Evolutionary conservation across 2,113 vertebrate genomes (phyloP), one percentile per base, ranked within the genome.

Genomic region (Chaenocephalus aceratus): DNA sequence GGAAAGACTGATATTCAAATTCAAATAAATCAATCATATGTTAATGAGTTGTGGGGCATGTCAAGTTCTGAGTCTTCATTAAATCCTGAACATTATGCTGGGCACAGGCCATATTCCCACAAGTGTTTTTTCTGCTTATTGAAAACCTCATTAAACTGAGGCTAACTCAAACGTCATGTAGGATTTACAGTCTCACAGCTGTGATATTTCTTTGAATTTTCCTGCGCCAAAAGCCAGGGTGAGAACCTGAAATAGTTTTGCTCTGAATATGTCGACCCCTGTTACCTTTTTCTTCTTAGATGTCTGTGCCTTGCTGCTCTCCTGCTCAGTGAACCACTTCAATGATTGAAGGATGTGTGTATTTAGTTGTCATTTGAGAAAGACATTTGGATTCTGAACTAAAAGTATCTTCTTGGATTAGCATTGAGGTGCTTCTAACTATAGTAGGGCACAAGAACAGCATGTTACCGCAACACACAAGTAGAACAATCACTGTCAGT

Each of bases 341-440:
- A 82, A 89, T 82, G 90, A 93, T 82, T 87, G 86, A 91, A 86
- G 62, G 69, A 64, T 18, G 57, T 0, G 1, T 67, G 56, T 66
- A 83, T 88, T 77, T 70, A 72, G 72, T 85, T 90, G 90, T 89
- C 88, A 92, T 80, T 77, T 78, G 74, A 82, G 75, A 79, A 63
- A 80, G 75, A 91, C 69, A 48, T 83, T 86, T 82, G 82, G 75
- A 75, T 41, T 21, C 85, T 86, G 64, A 87, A 76, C 57, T 64
- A 41, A 12, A 70, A 72, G 54, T 82, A 83, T 85, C 70, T 46
- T 52, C 65, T 77, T 57, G 46, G 72, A 10, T 4, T 84, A 81
- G 64, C 78, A 49, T n/a, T 0, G 73, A 74, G 77, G 74, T 74
- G 56, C 80, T 73, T 62, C 68, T 44, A 62, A 70, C 49, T 60